These are phyloP conservation scores for Hyperoplus lanceolatus DNA, from an alignment of 2,797 vertebrate genomes.

Conservation along the genomic window DNA sequence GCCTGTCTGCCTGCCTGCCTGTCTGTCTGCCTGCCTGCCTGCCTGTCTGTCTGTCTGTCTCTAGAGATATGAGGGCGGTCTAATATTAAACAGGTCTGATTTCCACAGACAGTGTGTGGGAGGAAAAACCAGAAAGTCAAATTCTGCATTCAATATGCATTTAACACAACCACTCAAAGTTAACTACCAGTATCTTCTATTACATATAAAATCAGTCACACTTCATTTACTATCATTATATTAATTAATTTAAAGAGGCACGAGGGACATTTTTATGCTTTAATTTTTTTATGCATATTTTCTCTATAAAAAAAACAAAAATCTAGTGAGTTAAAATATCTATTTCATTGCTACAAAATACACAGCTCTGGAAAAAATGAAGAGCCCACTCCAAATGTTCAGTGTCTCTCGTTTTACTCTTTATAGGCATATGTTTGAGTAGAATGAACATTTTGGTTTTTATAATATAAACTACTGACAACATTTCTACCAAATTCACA, in stretches of 20 bases:
- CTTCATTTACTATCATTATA: background rate
- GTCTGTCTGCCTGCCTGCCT: background rate
- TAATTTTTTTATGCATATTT: background rate
- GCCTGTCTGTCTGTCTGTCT: background rate
- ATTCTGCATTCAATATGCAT: slow-evolving; percentile 1
- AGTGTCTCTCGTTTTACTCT: too few relatives aligned
- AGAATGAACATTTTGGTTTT: too few relatives aligned
- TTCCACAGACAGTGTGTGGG: slow-evolving; percentile 44
- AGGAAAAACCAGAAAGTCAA: slow-evolving; percentile 24
- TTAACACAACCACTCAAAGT: background rate
- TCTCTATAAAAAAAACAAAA: background rate
- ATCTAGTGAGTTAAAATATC: too few relatives aligned
- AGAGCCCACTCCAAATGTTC: too few relatives aligned
- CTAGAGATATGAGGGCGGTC: slow-evolving; percentile 30
- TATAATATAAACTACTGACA: too few relatives aligned
- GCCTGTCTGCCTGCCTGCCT: background rate
- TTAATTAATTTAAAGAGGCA: background rate
- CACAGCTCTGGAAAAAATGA: too few relatives aligned
- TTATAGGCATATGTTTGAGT: too few relatives aligned
- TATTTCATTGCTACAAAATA: too few relatives aligned
- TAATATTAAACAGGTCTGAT: slow-evolving; percentile 45
- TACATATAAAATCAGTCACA: background rate
- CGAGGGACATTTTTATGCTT: background rate
- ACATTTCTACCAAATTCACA: too few relatives aligned
- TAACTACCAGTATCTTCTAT: background rate